Evolutionary conservation across 2,113 vertebrate species (phyloP), one percentile per base, ranked within the genome.

Genomic region (Leuciscus idus): DNA sequence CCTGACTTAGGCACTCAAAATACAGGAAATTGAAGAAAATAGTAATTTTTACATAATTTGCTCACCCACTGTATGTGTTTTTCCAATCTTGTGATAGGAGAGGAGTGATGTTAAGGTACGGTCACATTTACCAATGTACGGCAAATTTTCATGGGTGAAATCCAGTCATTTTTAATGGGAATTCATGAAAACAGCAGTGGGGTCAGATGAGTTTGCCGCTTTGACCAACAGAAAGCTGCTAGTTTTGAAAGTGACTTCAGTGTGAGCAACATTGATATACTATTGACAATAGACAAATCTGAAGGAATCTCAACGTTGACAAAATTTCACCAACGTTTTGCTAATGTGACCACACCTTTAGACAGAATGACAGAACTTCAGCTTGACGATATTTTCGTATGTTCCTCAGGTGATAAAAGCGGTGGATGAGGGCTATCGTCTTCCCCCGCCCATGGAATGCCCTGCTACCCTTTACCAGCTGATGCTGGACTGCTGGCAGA

Each of bases 401-500:
- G 15, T 62, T 46, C 28, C 17, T 74, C 90, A 99, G 98, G 98
- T 99, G 89, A 99, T 99, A 91, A 99, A 99, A 92, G 98, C 98
- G 55, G 98, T 99, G 77, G 98, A 99, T 87, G 98, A 99, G 92
- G 98, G 98, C 64, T 99, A 99, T 91, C 96, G 97, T 50, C 93
- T 99, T 90, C 98, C 98, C 0, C 98, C 98, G 28, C 98, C 98
- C 70, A 99, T 99, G 98, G 98, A 99, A 95, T 99, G 98, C 91
- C 97, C 98, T 74, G 98, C 98, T 85, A 97, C 97, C 33, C 95
- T 99, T 78, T 99, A 99, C 91, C 98, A 99, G 93, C 94, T 99
- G 92, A 99, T 99, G 98, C 92, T 99, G 90, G 98, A 99, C 95
- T 99, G 98, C 90, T 99, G 98, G 98, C 98, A 99, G 94, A 99